Evolutionary conservation across 2,888 invertebrate species (phyloP), one percentile per base, ranked within the genome.

Genomic region (Aphodius granarius): DNA sequence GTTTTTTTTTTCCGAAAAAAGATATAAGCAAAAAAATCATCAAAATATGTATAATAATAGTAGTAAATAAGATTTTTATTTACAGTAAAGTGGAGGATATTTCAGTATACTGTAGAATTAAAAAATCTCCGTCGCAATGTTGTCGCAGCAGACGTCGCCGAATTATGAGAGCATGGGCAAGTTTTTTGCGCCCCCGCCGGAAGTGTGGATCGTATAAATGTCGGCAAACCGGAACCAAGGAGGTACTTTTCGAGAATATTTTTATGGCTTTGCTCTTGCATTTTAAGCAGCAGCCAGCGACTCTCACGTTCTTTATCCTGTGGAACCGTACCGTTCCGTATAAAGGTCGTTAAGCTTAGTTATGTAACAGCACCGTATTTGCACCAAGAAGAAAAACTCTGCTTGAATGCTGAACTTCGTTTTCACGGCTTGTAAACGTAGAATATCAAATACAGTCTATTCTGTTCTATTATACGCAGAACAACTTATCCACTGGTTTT

Each of bases 181-280:
- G 9, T 43, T 43, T 43, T 43, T 3, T 43, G 43, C 43, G 9
- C 9, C 43, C 43, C 43, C 43, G 43, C 43, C 43, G 83, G 85
- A 84, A 84, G 83, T 79, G 81, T 80, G 78, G 78, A 79, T 78
- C 81, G 82, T 80, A 83, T 81, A 83, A 85, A 86, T 83, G 84
- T 82, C 86, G 84, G 86, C 86, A 86, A 86, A 83, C 85, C 84
- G 86, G 86, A 86, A 85, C 83, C 81, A 80, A 81, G 82, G 83
- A 83, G 83, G 82, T 84, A 85, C 85, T 85, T 85, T 85, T 80
- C 79, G 83, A 82, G 85, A 85, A 85, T 85, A 85, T 85, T 86
- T 86, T 85, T 85, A 83, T 83, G 82, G 83, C 81, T 76, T 78
- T 79, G 43, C 43, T 43, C 43, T 43, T 43, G 43, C 43, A 43